A percentile compares a stretch with the other conserved stretches of the same genome.
Evolutionary conservation across 2,888 invertebrate species (phyloP).

Genomic region (Melinopterus prodromus): DNA sequence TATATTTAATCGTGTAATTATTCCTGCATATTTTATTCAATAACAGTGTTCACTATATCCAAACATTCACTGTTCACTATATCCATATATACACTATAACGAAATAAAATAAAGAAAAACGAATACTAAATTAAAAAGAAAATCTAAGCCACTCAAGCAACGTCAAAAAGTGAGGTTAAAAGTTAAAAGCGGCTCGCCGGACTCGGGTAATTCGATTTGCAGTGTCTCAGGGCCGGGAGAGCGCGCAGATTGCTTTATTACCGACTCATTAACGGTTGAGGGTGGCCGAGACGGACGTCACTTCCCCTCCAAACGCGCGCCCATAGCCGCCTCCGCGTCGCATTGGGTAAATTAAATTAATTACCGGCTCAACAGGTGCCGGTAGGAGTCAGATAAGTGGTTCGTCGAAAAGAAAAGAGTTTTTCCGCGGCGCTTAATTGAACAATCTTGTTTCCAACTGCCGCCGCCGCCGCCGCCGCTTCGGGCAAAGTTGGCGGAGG

Average conservation of each 20-base stretch:
- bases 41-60: no score
- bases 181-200: neutral
- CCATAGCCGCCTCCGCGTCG: conserved; percentile 44
- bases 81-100: no score
- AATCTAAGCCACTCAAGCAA: neutral
- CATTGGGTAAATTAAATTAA: conserved; percentile 57
- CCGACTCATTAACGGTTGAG: conserved; percentile 53
- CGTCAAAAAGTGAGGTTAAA: neutral
- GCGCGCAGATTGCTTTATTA: conserved; percentile 53
- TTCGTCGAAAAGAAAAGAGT: conserved; percentile 44
- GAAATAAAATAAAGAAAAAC: no score
- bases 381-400: conserved; percentile 47
- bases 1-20: no score
- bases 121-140: neutral
- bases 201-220: conserved; percentile 44
- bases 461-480: conserved; percentile 42
- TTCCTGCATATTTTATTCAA: no score
- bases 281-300: neutral
- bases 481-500: conserved; percentile 30
- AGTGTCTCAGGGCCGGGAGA: conserved; percentile 41
- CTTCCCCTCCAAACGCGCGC: conserved; percentile 45
- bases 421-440: conserved; percentile 51
- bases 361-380: conserved; percentile 58
- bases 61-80: no score
- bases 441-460: conserved; percentile 51